phyloP scores from a whole-genome alignment of 2,888 invertebrate genomes.

The Anthophora plumipes region DNA sequence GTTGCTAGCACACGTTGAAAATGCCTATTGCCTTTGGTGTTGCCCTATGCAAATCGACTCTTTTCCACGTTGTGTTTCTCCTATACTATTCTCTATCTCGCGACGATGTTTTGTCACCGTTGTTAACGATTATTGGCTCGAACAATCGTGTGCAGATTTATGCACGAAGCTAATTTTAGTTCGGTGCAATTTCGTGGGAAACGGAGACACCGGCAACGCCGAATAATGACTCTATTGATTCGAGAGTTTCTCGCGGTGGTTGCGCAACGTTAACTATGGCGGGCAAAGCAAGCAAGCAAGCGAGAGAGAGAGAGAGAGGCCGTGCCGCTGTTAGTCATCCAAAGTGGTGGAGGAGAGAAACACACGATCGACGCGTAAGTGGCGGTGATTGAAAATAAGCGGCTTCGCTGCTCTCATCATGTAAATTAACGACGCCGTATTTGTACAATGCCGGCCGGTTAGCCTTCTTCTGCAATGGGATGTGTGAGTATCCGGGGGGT shows the following conservation, averaged over 20 bases:
- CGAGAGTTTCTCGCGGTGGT: conserved; percentile 38
- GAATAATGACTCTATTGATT: conserved; percentile 57
- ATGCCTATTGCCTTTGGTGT: too few relatives aligned
- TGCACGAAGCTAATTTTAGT: conserved; percentile 33
- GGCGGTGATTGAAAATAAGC: conserved; percentile 57
- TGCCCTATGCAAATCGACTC: conserved; percentile 3
- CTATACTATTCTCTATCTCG: too few relatives aligned
- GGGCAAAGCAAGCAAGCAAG: too few relatives aligned
- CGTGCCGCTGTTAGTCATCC: conserved; percentile 57
- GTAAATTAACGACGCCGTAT: conserved; percentile 45
- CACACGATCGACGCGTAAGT: conserved; percentile 29
- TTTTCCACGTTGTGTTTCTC: too few relatives aligned
- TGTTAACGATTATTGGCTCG: too few relatives aligned
- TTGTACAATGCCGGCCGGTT: background rate
- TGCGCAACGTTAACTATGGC: conserved; percentile 46
- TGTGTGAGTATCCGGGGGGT: conserved; percentile 5
- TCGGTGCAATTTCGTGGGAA: conserved; percentile 42
- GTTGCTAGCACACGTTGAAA: background rate
- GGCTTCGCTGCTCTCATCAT: conserved; percentile 14
- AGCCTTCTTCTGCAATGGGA: conserved; percentile 23
- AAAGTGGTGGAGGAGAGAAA: background rate
- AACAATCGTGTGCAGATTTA: too few relatives aligned
- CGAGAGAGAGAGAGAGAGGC: too few relatives aligned
- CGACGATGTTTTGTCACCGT: too few relatives aligned
- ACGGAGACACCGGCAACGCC: conserved; percentile 16